Conservation (phyloP, 2,888 invertebrate genomes). For the Onchidella celtica region DNA sequence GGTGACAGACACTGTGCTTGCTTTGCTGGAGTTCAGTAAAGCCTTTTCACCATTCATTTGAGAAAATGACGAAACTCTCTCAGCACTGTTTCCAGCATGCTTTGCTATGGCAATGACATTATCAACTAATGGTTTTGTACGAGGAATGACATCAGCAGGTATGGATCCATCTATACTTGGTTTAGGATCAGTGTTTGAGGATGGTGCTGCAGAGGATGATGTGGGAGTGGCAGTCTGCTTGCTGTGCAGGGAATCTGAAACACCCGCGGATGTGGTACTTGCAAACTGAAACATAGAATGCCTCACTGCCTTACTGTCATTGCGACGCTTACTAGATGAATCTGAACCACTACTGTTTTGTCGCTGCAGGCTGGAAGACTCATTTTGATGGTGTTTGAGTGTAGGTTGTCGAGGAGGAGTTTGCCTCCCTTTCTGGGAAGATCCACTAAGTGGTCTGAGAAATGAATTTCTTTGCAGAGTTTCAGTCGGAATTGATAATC, state of each 20-base stretch:
- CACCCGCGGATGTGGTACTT: background rate
- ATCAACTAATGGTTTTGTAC: too few species aligned
- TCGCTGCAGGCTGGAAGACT: background rate
- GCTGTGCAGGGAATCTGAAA: background rate
- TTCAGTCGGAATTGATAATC: slow-evolving; percentile 12
- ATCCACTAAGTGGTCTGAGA: slow-evolving; percentile 43
- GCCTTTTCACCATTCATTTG: too few species aligned
- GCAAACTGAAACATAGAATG: slow-evolving; percentile 11
- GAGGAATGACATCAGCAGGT: too few species aligned
- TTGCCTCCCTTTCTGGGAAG: slow-evolving; percentile 25
- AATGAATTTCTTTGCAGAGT: slow-evolving; percentile 46
- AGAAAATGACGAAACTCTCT: too few species aligned
- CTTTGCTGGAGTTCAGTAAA: too few species aligned
- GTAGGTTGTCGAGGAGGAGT: background rate
- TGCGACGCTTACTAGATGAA: background rate
- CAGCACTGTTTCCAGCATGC: too few species aligned
- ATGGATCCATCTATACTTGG: too few species aligned
- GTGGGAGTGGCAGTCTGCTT: too few species aligned
- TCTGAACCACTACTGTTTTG: slow-evolving; percentile 32
- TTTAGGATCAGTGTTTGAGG: too few species aligned
- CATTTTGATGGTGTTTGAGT: background rate
- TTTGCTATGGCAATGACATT: too few species aligned
- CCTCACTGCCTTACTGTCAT: background rate
- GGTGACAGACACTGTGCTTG: too few species aligned
- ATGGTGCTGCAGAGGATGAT: too few species aligned